Percentiles rank a stretch among this genome's conserved stretches.
Conservation (phyloP, 2,113 vertebrate species). For the Orthonyx spaldingii region DNA sequence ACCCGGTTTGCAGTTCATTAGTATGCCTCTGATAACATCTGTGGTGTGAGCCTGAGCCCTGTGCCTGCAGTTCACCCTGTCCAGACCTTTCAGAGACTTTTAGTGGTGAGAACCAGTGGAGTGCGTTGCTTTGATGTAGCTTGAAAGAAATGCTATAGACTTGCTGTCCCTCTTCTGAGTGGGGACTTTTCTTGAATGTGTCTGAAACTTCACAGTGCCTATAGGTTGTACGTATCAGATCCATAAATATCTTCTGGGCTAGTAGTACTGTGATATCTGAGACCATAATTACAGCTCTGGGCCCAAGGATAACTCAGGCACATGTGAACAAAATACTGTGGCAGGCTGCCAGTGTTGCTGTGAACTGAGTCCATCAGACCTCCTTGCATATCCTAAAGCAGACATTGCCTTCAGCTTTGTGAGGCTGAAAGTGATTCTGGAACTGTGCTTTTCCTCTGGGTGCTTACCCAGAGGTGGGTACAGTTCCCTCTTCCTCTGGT, state of each 20-base stretch:
- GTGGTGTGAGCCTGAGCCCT: not conserved
- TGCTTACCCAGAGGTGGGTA: not conserved
- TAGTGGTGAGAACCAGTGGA: not conserved
- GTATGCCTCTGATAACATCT: not conserved
- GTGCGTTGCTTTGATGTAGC: not conserved
- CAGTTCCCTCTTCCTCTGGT: not conserved
- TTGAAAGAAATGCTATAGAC: not conserved
- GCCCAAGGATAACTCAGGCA: not conserved
- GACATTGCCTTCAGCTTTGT: not conserved
- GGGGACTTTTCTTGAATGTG: not conserved
- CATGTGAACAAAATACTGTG: not conserved
- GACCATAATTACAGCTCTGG: not conserved
- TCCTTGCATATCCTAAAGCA: not conserved
- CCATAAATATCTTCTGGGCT: not conserved
- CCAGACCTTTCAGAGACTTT: not conserved
- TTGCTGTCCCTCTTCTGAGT: not conserved
- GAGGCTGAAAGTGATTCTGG: not conserved
- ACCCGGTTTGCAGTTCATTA: not conserved
- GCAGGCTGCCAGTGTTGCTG: not conserved
- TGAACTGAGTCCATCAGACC: not conserved
- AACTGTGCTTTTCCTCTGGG: not conserved
- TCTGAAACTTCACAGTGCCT: not conserved
- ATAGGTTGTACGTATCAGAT: not conserved
- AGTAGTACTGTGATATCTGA: constrained; percentile 11
- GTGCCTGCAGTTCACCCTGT: not conserved